These are phyloP conservation scores for Phoebastria nigripes DNA, from an alignment of 2,797 vertebrate species.

Conservation along the genomic window DNA sequence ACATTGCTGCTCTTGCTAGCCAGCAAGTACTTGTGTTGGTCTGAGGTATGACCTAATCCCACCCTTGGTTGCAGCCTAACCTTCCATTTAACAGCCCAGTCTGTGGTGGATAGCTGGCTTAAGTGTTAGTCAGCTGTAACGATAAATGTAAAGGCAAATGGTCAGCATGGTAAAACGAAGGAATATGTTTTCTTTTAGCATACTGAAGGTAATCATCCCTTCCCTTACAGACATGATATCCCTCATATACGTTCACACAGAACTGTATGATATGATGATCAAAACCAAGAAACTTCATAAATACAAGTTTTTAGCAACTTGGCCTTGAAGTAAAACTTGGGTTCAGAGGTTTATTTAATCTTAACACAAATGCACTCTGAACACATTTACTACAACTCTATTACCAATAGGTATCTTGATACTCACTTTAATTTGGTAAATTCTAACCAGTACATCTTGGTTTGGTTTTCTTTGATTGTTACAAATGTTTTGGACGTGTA, in stretches of 20 bases:
- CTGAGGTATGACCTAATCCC: background rate
- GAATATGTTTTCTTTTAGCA: background rate
- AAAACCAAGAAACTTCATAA: background rate
- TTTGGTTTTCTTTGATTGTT: background rate
- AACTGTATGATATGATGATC: background rate
- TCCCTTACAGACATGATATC: background rate
- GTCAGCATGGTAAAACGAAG: background rate
- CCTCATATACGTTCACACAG: background rate
- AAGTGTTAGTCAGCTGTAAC: background rate
- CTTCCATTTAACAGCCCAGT: background rate
- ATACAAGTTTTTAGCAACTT: background rate
- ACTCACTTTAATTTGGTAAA: background rate
- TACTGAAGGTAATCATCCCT: background rate
- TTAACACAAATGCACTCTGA: background rate
- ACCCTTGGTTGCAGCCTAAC: background rate
- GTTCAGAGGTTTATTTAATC: background rate
- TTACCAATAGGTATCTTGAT: background rate
- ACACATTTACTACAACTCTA: background rate
- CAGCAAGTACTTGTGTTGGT: background rate
- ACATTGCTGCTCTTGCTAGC: background rate
- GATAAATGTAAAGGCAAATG: background rate
- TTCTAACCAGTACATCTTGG: background rate
- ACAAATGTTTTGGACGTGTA: background rate
- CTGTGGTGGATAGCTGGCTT: background rate
- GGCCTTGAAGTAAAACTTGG: background rate